These are phyloP conservation scores for Leucosticte australis DNA, from an alignment of 2,113 vertebrate genomes.

Conservation along the genomic window DNA sequence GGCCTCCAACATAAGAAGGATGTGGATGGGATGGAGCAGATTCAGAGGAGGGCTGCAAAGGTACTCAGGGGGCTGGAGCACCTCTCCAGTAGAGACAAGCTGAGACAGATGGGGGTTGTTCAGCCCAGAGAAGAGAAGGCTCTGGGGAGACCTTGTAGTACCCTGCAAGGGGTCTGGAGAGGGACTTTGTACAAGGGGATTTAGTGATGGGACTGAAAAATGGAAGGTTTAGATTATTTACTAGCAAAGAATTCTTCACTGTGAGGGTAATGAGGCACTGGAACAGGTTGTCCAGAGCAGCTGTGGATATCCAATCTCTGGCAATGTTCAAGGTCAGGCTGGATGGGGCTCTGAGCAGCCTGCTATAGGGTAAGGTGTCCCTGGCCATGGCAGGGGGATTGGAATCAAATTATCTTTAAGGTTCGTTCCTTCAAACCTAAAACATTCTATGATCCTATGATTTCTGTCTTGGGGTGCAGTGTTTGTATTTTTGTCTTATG, in stretches of 20 bases:
- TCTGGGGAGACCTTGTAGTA: not conserved
- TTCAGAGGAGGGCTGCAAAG: not conserved
- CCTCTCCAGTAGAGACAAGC: not conserved
- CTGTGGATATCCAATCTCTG: not conserved
- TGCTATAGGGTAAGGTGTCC: not conserved
- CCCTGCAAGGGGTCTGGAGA: not conserved
- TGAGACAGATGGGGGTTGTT: not conserved
- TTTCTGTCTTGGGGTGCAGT: not conserved
- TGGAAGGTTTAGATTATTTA: not conserved
- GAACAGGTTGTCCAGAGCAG: not conserved
- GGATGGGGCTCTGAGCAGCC: not conserved
- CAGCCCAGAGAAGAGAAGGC: not conserved
- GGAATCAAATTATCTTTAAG: not conserved
- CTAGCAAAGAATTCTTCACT: not conserved
- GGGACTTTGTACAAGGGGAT: not conserved
- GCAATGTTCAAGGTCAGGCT: not conserved
- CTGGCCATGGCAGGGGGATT: not conserved
- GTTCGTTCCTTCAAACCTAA: not conserved
- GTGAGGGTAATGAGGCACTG: not conserved
- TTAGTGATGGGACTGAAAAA: not conserved
- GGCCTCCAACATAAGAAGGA: not conserved
- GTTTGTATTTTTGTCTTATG: not conserved
- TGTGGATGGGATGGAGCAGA: not conserved
- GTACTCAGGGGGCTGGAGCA: not conserved
- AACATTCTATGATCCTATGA: rapidly evolving